Evolutionary conservation across 2,113 vertebrate genomes (phyloP).

Genomic region (Salvelinus sp.): DNA sequence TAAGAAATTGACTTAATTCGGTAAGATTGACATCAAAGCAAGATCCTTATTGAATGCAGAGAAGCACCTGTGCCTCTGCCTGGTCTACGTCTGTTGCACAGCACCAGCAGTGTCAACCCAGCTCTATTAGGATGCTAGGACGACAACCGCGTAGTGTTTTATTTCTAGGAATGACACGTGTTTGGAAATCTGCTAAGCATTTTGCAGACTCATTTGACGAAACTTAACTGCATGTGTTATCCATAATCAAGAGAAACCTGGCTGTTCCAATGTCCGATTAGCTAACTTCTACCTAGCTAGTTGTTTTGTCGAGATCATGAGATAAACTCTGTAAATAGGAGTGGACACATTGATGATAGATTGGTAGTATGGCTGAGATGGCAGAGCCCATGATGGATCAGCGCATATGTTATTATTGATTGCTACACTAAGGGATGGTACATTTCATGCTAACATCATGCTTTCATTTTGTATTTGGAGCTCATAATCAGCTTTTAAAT

Average conservation of each 20-base stretch:
- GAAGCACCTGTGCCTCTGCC: background rate
- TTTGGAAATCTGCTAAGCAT: background rate
- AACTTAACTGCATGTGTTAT: constrained; percentile 34
- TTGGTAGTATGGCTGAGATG: no score
- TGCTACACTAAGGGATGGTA: no score
- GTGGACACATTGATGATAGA: no score
- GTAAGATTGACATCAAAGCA: background rate
- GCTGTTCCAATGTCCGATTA: no score
- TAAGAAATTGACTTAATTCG: background rate
- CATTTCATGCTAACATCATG: no score
- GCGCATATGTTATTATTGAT: no score
- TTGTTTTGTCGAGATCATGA: no score
- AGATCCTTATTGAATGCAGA: background rate
- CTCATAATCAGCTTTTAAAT: no score
- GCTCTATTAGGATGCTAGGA: background rate
- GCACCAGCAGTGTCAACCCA: background rate
- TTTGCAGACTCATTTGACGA: constrained; percentile 17
- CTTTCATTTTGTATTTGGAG: no score
- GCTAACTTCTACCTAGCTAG: no score
- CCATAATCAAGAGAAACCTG: constrained; percentile 27
- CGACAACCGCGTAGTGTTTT: background rate
- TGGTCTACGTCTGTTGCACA: background rate
- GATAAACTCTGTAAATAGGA: no score
- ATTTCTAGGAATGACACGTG: background rate
- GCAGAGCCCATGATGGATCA: no score